A percentile compares a stretch with the other conserved stretches of the same genome.
These are phyloP conservation scores for Helarctos malayanus DNA, from an alignment of 2,797 vertebrate genomes.

Conservation along the genomic window DNA sequence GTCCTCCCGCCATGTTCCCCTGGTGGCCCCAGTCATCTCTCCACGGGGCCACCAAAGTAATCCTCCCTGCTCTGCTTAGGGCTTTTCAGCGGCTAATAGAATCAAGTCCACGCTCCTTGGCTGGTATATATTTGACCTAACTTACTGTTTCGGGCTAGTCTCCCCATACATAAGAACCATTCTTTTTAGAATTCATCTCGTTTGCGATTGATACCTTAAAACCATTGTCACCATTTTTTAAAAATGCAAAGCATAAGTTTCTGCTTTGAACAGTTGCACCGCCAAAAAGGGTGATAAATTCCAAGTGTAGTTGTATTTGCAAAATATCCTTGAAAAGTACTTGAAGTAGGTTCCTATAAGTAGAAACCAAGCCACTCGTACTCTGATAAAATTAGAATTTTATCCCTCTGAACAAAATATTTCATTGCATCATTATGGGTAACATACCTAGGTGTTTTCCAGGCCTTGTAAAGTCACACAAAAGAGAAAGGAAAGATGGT, in stretches of 20 bases:
- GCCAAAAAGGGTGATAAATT: not conserved
- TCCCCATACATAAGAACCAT: not conserved
- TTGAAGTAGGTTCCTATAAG: constrained; percentile 14
- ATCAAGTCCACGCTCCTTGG: not conserved
- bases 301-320: constrained; percentile 28
- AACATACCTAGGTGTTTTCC: constrained; percentile 1
- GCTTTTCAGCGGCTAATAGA: not conserved
- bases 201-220: not conserved
- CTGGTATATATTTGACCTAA: not conserved
- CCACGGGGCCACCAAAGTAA: not conserved
- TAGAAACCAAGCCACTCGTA: constrained; percentile 10
- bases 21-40: not conserved
- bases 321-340: constrained; percentile 31
- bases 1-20: not conserved
- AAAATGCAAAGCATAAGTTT: not conserved
- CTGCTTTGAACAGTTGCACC: constrained; percentile 14
- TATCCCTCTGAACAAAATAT: constrained; percentile 42
- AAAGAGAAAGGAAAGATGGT: not conserved
- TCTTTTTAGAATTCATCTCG: not conserved
- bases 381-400: constrained; percentile 20
- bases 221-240: not conserved
- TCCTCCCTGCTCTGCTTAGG: not conserved
- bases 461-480: not conserved
- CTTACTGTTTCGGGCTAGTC: not conserved
- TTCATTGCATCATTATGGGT: constrained; percentile 26